Evolutionary conservation across 2,888 invertebrate genomes (phyloP).

Genomic region (Sphinx pinastri): DNA sequence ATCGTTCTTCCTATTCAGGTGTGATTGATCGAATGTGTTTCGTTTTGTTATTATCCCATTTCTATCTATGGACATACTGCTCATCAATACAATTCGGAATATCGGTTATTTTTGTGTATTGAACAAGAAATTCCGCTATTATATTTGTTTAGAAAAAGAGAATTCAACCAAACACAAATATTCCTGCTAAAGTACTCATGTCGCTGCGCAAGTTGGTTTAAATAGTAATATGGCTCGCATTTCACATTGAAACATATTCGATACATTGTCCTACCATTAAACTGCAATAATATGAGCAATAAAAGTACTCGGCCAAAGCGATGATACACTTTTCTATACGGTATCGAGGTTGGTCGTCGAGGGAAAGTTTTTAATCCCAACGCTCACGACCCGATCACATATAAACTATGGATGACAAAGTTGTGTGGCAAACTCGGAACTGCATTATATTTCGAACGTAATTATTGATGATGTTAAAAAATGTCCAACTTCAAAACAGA

Average conservation of each 20-base stretch:
- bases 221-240: neutral
- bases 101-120: neutral
- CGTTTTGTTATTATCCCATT: neutral
- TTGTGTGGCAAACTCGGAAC: neutral
- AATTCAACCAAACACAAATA: no score
- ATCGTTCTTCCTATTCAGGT: neutral
- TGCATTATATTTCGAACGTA: no score
- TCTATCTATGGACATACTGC: neutral
- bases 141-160: no score
- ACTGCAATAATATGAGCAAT: neutral
- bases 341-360: constrained; percentile 13
- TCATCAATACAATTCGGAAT: neutral
- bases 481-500: no score
- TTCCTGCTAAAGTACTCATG: no score
- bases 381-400: constrained; percentile 9
- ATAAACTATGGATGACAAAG: neutral
- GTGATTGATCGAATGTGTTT: neutral
- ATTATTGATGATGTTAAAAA: no score
- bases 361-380: constrained; percentile 21
- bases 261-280: neutral
- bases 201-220: neutral
- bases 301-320: neutral
- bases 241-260: neutral
- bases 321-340: constrained; percentile 24
- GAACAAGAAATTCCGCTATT: neutral